Evolutionary conservation across 2,797 vertebrate species (phyloP), one percentile per base, ranked within the genome.

Genomic region (Pyrocephalus nanus): DNA sequence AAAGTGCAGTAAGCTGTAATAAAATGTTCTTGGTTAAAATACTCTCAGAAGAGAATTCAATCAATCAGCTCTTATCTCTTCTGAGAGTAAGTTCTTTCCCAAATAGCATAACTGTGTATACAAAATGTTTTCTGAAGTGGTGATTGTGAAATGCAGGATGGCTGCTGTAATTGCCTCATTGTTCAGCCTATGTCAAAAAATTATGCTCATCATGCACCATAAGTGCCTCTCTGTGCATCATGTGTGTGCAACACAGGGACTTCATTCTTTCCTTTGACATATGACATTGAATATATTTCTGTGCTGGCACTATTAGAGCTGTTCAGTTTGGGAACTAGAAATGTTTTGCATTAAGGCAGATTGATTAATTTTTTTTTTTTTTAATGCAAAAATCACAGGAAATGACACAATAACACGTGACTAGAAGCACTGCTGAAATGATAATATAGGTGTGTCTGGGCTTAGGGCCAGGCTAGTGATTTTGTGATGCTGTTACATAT

Each of bases 131-230:
- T 79, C 77, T 82, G 74, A 87, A 85, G 71, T 85, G 83, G 17
- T 89, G 80, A 76, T 64, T 82, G 55, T 91, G 83, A 91, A 91
- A 71, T 61, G 67, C 60, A 64, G 80, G 81, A 66, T 70, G 32
- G 45, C 79, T 94, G 51, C 48, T 77, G n/a, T 78, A 92, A 88
- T 55, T 76, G 48, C 34, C 64, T 87, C 67, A 21, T 87, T 95
- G 86, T 91, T 94, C 90, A 92, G 50, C 40, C 55, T 78, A 6
- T 81, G 70, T 42, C 83, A 92, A 70, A 70, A 88, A 95, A 88
- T 79, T 84, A 60, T 73, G 67, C 74, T 88, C 58, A 70, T 70
- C 47, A 21, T 34, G 36, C 51, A 43, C 69, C 10, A 1, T 10
- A n/a, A 40, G 21, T 45, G 55, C 51, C 61, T 83, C 75, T 81